Base-by-base conservation (phyloP, 2,888 invertebrate species). In the Lasioglossum figueresi region DNA sequence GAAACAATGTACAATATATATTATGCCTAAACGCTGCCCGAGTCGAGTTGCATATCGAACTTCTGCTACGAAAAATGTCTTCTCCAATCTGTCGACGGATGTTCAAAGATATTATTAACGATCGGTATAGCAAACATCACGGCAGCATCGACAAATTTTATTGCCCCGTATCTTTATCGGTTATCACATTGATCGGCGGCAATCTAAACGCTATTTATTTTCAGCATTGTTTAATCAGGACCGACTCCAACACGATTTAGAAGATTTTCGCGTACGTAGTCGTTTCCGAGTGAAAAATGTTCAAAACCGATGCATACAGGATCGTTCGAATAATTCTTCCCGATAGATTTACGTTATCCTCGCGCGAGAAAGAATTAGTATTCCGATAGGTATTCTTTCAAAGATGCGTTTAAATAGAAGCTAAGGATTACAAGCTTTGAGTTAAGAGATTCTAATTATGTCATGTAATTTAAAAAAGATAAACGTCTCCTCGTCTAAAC, bases 151-250 rank as follows among this genome's bases (percentile, higher is more conserved):
- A 85, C n/a, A 88, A 89, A 43, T 43, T 77, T 83, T 72, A 89
- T 89, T 73, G 73, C 80, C 77, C 66, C 48, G 71, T 81, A 79
- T 82, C 77, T 84, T 76, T 68, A 75, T 83, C 79, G 68, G 23
- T 88, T 88, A 90, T 90, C 90, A 86, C 88, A 90, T 82, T 84
- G 80, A 73, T 90, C 82, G 79, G 77, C 80, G 82, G 76, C 83
- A 85, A 89, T 84, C 31, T 76, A 85, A 68, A 85, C 74, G 75
- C 70, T 83, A 81, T 85, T 75, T 70, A n/a, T 40, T 75, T 70
- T 27, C 52, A 79, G 74, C 73, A 74, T 72, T 82, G 59, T 66
- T 86, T 76, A 79, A 77, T 86, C 82, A 70, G 40, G 48, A 79
- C 68, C 72, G 71, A 82, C 43, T 73, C 19, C 79, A 73, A 80